These are phyloP conservation scores for Amaurobius ferox DNA, from an alignment of 2,888 invertebrate genomes.

Conservation along the genomic window DNA sequence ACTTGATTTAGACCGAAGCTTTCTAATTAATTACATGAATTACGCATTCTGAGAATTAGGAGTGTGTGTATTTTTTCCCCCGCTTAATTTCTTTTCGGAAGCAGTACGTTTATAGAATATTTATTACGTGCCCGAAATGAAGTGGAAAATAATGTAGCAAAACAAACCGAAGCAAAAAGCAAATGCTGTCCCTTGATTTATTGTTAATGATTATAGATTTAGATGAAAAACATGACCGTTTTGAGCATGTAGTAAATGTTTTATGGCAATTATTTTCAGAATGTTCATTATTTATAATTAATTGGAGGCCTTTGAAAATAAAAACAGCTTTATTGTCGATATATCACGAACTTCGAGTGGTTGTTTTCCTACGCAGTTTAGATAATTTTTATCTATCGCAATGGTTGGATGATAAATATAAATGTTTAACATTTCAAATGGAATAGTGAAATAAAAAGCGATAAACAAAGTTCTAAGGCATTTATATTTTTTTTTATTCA, in stretches of 20 bases:
- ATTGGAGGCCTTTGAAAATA: constrained; percentile 62
- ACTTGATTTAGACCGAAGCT: constrained; percentile 68
- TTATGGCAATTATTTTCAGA: constrained; percentile 67
- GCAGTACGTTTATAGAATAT: constrained; percentile 63
- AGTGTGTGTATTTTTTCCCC: constrained; percentile 10
- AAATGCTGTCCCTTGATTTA: constrained; percentile 54
- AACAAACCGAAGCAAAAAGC: constrained; percentile 41
- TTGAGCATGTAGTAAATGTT: constrained; percentile 61
- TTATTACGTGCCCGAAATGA: constrained; percentile 63
- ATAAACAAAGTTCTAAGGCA: not conserved
- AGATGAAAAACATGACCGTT: constrained; percentile 66
- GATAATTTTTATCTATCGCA: constrained; percentile 63
- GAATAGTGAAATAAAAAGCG: not conserved
- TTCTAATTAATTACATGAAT: constrained; percentile 69
- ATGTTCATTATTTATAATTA: constrained; percentile 69
- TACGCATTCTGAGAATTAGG: constrained; percentile 49
- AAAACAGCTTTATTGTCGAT: constrained; percentile 70
- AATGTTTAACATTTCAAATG: constrained; percentile 32
- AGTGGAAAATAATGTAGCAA: constrained; percentile 39
- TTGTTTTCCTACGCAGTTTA: constrained; percentile 17
- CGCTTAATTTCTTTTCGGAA: constrained; percentile 17
- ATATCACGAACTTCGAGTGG: constrained; percentile 53
- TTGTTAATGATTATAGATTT: constrained; percentile 72
- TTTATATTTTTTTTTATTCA: not conserved
- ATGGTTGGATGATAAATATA: constrained; percentile 55